Evolutionary conservation across 2,113 vertebrate genomes (phyloP).

Genomic region (Emydura subglobosa): DNA sequence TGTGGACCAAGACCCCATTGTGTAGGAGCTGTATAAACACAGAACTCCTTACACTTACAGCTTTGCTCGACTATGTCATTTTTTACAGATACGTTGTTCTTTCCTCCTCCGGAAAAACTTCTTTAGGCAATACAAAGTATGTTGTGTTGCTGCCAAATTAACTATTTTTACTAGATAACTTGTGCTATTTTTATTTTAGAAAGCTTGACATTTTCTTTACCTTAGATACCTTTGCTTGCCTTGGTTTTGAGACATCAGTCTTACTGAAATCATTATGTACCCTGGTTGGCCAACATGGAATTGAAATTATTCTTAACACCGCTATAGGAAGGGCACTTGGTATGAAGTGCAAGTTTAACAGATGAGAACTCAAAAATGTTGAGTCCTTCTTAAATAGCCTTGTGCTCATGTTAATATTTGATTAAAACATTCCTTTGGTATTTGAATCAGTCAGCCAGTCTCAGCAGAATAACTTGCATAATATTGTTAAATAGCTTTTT

Average conservation of each 20-base stretch:
- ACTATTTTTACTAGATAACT: neutral
- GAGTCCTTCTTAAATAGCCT: slow-evolving; percentile 10
- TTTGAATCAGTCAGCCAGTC: neutral
- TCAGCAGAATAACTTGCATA: neutral
- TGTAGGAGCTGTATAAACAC: neutral
- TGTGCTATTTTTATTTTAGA: neutral
- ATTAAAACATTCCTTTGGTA: neutral
- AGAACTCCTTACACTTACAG: neutral
- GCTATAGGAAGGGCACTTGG: neutral
- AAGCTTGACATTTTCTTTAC: neutral
- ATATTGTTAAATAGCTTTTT: neutral
- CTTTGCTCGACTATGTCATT: neutral
- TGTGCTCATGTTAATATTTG: slow-evolving; percentile 4
- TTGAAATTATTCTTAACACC: neutral
- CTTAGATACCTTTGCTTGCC: neutral
- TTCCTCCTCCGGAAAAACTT: neutral
- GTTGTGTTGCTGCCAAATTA: neutral
- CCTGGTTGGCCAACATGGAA: neutral
- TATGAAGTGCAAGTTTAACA: neutral
- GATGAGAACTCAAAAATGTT: neutral
- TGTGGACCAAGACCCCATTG: neutral
- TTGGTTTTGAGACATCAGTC: neutral
- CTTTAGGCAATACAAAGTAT: neutral
- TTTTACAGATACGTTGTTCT: neutral
- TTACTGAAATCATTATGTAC: neutral